Base-by-base conservation (phyloP, 2,888 invertebrate species). In the Tupiocoris notatus region DNA sequence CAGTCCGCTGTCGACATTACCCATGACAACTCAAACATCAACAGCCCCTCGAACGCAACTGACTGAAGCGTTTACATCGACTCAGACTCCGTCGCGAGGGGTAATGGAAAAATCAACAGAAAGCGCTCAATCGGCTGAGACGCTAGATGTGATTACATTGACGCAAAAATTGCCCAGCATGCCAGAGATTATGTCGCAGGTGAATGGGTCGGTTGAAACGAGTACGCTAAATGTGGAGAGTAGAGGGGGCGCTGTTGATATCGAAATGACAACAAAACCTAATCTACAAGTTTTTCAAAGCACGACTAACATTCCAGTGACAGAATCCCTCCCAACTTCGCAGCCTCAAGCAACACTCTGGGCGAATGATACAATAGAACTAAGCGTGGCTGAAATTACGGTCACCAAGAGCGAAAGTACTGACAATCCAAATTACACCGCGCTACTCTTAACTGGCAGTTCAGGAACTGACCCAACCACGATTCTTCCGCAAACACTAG, bases 101-200 rank as follows among this genome's bases (percentile, higher is more conserved):
- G n/a, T n/a, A n/a, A n/a, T n/a, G n/a, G n/a, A n/a, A 17, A 73
- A 73, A 62, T 24, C n/a, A n/a, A 21, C 39, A 3, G 70, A 74
- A 16, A 78, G 7, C 68, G 62, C 63, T 54, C 57, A 77, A 63
- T n/a, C 62, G 63, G n/a, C 70, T 64, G 78, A 77, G 39, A 39
- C 78, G 61, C 64, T 57, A 2, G 66, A 73, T 20, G 63, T 75
- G 18, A 63, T 65, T 9, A 57, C 77, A 16, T 75, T 79, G 56
- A 77, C 77, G 77, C 73, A 57, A 67, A 78, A 64, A 71, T 59
- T 54, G n/a, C 57, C 66, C 3, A 75, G 25, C 59, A 61, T 58
- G 3, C 61, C 71, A 0, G 70, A 75, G 39, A 61, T 64, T 1
- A 74, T 70, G 71, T 22, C 76, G 21, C 66, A 78, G 61, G 20